These are phyloP conservation scores for Apamea sordens DNA, from an alignment of 2,888 invertebrate genomes.

Conservation along the genomic window DNA sequence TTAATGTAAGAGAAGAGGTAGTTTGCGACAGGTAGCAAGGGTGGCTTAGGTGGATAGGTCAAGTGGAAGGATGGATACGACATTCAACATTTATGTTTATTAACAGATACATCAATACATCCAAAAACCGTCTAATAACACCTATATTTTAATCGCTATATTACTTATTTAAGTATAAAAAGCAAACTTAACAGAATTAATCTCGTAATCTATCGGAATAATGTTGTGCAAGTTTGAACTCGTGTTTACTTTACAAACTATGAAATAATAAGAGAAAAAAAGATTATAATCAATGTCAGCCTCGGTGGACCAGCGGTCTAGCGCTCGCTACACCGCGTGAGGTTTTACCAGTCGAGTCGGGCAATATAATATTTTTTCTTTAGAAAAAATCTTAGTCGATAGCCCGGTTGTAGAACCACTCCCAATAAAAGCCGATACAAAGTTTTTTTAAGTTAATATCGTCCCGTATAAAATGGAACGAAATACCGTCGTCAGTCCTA, in stretches of 20 bases:
- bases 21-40: slow-evolving; percentile 5
- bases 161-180: slow-evolving; percentile 23
- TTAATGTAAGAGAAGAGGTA: slow-evolving; percentile 47
- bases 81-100: slow-evolving; percentile 18
- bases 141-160: not conserved
- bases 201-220: not conserved
- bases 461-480: slow-evolving; percentile 25
- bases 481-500: slow-evolving; percentile 11
- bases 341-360: not conserved
- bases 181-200: slow-evolving; percentile 36
- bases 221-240: slow-evolving; percentile 27
- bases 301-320: not conserved
- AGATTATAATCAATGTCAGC: not conserved
- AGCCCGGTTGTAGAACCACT: slow-evolving; percentile 3
- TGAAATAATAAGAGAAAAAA: not conserved
- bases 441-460: not conserved
- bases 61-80: slow-evolving; percentile 1
- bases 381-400: not conserved
- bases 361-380: not conserved
- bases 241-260: slow-evolving; percentile 12
- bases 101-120: slow-evolving; percentile 6
- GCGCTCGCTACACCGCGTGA: not conserved
- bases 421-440: not conserved
- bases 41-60: slow-evolving; percentile 33
- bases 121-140: not conserved